phyloP scores from a whole-genome alignment of 1,140 invertebrate genomes.

The Meteorus sp. region DNA sequence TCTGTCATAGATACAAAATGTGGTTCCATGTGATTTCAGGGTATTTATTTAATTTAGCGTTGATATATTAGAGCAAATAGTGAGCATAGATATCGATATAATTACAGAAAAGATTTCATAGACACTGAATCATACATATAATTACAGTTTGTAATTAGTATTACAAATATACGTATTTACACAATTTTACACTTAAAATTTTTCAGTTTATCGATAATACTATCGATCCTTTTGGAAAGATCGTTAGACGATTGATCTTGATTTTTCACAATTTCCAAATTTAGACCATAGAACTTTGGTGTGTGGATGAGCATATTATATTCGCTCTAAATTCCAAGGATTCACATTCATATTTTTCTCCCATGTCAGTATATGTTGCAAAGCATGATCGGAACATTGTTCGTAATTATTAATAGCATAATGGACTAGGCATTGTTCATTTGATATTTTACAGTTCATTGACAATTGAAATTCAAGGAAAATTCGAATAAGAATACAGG shows the following conservation, averaged over 20 bases:
- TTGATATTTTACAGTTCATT: constrained; percentile 1
- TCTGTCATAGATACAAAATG: not conserved
- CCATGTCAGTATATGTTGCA: constrained; percentile 12
- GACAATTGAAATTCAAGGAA: too few species aligned
- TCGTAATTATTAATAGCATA: constrained; percentile 14
- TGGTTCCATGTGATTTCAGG: constrained; percentile 11
- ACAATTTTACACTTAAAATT: constrained; percentile 27
- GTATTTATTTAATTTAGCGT: constrained; percentile 26
- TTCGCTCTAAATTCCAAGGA: too few species aligned
- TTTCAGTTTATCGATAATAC: constrained; percentile 15
- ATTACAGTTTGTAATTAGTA: constrained; percentile 12
- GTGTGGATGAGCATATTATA: constrained; percentile 8
- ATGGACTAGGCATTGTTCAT: constrained; percentile 10
- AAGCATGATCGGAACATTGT: constrained; percentile 20
- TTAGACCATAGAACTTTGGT: constrained; percentile 13
- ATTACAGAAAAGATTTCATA: constrained; percentile 19
- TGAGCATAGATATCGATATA: constrained; percentile 18
- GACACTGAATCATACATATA: constrained; percentile 2
- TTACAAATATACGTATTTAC: constrained; percentile 27
- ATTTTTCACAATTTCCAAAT: constrained; percentile 1
- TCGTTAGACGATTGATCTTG: not conserved
- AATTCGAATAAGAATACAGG: not conserved
- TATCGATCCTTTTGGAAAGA: constrained; percentile 2
- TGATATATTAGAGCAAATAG: constrained; percentile 11
- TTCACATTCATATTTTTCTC: too few species aligned